Base-by-base conservation (phyloP, 2,888 invertebrate genomes). In the Eumacrocentrus americanus region DNA sequence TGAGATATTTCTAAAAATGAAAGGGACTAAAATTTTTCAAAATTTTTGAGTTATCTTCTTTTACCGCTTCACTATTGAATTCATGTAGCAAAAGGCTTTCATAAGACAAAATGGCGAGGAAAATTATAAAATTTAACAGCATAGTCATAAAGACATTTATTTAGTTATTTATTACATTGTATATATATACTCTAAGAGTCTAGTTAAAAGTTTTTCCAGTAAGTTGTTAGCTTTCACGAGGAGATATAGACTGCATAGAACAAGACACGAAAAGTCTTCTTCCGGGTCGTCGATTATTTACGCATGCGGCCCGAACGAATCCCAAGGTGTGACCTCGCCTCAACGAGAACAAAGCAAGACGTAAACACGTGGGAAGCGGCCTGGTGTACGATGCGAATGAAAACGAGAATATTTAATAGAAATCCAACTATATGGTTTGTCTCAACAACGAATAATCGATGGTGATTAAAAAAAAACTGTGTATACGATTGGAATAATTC, bases 251-350 rank as follows among this genome's bases (percentile, higher is more conserved):
- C 9, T 16, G 35, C 12, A 50, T 6, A 16, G 29, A 16, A 25
- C 12, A 14, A 12, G 12, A 40, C 7, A 40, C 16, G 20, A 22
- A 22, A 34, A 18, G 50, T 51, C 20, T 51, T 37, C 20, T 37
- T 51, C 35, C 35, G n/a, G 14, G 20, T 38, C 23, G 38, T 51
- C 37, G 12, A 51, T 51, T 51, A 51, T 51, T 51, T 22, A 51
- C 38, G 37, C 7, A 38, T 20, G 22, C 51, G 14, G 23, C 38
- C 2, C 4, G 20, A 23, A 35, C 37, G 37, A 51, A 51, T 51
- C 51, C 38, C 51, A 20, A 37, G 22, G 22, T 35, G 22, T 51
- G 38, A 51, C 51, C 51, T 51, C 51, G 23, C 35, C 6, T 23
- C 12, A 22, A n/a, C 18, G 20, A 16, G 35, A 50, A 50, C 50